Percentiles rank a stretch among this genome's conserved stretches.
Evolutionary conservation across 2,113 vertebrate genomes (phyloP).

Genomic region (Tragelaphus imberbis): DNA sequence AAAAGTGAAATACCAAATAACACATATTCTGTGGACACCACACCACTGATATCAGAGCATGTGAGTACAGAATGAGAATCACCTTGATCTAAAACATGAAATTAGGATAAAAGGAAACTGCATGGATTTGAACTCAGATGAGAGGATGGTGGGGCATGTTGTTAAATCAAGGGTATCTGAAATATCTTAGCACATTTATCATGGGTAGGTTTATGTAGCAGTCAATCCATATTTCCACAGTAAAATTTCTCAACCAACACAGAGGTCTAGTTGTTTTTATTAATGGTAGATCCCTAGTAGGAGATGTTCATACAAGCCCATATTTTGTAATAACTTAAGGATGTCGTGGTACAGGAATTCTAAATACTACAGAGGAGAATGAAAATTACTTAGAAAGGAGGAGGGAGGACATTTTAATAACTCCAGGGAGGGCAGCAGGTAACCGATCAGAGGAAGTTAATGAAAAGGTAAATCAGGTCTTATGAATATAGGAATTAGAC

Average conservation of each 20-base stretch:
- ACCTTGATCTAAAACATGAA: neutral
- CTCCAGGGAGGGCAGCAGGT: too few species aligned
- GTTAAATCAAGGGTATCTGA: neutral
- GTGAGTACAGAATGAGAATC: slow-evolving; percentile 76
- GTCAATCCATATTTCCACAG: neutral
- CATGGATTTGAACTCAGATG: neutral
- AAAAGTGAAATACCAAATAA: slow-evolving; percentile 83
- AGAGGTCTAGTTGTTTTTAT: neutral
- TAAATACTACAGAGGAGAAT: neutral
- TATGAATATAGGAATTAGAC: neutral
- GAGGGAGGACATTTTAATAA: neutral
- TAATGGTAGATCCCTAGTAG: neutral
- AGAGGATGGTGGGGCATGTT: neutral
- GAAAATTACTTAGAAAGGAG: neutral
- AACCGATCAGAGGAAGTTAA: neutral
- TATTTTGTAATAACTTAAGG: neutral
- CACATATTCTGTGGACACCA: slow-evolving; percentile 70
- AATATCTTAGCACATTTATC: neutral
- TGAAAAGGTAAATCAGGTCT: neutral
- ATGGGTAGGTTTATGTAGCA: neutral
- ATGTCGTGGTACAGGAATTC: neutral
- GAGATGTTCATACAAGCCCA: neutral
- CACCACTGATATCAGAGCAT: slow-evolving; percentile 83
- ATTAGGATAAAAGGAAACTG: neutral
- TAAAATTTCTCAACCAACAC: neutral